phyloP scores from a whole-genome alignment of 2,888 invertebrate genomes.

The Dasysyrphus albostriatus region DNA sequence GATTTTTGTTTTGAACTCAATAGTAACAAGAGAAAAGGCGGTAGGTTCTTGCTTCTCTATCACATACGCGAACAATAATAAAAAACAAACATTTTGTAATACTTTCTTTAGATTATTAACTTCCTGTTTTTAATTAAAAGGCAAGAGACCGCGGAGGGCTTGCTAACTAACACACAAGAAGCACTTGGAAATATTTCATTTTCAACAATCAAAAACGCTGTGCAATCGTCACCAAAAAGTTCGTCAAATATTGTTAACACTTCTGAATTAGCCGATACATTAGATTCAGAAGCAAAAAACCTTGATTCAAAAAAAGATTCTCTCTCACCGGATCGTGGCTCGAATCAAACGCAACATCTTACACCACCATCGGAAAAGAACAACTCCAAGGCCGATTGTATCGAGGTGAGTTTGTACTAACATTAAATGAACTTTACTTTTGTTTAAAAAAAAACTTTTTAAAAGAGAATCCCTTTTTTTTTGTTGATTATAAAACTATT shows the following conservation, averaged over 20 bases:
- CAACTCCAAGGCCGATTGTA: conserved; percentile 69
- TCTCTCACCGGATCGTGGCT: conserved; percentile 80
- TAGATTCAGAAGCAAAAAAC: conserved; percentile 4
- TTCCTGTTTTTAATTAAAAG: conserved; percentile 80
- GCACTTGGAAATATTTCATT: conserved; percentile 87
- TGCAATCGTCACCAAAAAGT: conserved; percentile 78
- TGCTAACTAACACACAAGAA: conserved; percentile 88
- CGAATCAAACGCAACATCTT: conserved; percentile 49
- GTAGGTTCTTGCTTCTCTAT: not conserved
- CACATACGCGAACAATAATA: not conserved
- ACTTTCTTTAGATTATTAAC: not conserved
- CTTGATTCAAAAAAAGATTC: not conserved
- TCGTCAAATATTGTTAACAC: conserved; percentile 44
- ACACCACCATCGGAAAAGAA: conserved; percentile 33
- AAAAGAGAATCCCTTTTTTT: no score
- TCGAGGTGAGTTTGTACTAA: conserved; percentile 69
- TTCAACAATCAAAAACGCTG: conserved; percentile 85
- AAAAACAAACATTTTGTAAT: not conserved
- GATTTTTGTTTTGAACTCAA: not conserved
- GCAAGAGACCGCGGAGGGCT: conserved; percentile 88
- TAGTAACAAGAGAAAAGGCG: not conserved
- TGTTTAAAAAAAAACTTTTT: not conserved
- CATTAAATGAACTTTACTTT: not conserved
- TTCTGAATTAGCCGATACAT: not conserved
- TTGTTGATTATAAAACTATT: no score